These are phyloP conservation scores for Astreopora myriophthalma DNA, from an alignment of 64 coral and sea anemone species.

Conservation along the genomic window DNA sequence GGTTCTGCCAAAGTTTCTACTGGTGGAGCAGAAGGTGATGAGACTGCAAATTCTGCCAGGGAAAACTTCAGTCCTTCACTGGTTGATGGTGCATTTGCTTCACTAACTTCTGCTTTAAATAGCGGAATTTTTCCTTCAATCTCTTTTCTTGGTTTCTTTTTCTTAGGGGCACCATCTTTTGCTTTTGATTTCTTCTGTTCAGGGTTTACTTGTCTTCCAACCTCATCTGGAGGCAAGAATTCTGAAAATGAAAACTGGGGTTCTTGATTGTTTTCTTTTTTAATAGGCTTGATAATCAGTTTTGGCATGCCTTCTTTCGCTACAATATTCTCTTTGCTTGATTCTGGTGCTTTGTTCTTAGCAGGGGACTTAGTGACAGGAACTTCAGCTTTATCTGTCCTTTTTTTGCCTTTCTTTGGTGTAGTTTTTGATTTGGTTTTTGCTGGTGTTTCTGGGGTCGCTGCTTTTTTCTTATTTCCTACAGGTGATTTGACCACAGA, in stretches of 20 bases:
- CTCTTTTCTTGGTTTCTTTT: background rate
- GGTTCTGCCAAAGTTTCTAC: background rate
- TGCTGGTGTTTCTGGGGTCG: background rate
- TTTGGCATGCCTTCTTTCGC: slow-evolving; percentile 74
- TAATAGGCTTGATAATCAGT: slow-evolving; percentile 84
- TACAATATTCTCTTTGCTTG: background rate
- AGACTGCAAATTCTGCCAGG: background rate
- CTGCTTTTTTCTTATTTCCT: background rate
- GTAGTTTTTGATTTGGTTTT: slow-evolving; percentile 49
- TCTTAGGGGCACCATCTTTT: background rate
- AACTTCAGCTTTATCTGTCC: background rate
- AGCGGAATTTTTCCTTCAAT: slow-evolving; percentile 9
- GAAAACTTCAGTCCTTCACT: slow-evolving; percentile 35
- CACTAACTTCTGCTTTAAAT: background rate
- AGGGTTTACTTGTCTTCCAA: background rate
- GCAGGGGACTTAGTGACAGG: slow-evolving; percentile 54
- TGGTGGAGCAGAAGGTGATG: background rate
- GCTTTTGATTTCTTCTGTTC: slow-evolving; percentile 10
- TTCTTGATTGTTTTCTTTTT: slow-evolving; percentile 56
- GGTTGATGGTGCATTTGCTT: background rate
- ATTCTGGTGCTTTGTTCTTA: background rate
- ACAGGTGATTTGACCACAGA: background rate
- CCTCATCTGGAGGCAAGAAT: slow-evolving; percentile 18
- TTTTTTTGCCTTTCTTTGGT: slow-evolving; percentile 57
- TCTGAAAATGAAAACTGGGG: slow-evolving; percentile 73